phyloP scores from a whole-genome alignment of 2,888 invertebrate genomes.

The Hetaerina titia region DNA sequence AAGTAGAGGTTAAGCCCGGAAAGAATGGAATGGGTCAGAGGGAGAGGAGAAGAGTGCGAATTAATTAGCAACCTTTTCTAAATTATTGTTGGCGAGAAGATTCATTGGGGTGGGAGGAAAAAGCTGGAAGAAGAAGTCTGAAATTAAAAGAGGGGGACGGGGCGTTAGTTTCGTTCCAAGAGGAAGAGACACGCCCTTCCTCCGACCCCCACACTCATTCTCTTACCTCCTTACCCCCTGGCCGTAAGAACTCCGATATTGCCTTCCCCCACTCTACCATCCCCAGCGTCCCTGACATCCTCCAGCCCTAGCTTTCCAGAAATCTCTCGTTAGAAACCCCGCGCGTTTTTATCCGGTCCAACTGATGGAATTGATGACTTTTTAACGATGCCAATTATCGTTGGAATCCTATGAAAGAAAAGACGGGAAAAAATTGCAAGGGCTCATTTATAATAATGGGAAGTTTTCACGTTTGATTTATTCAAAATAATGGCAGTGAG shows the following conservation, averaged over 20 bases:
- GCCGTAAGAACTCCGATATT: not conserved
- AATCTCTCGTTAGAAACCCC: conserved; percentile 6
- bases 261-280: not conserved
- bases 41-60: conserved; percentile 37
- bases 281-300: not conserved
- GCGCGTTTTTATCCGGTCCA: not conserved
- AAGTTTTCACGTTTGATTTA: conserved; percentile 25
- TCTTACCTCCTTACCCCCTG: not conserved
- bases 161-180: conserved; percentile 36
- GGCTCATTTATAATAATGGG: conserved; percentile 48
- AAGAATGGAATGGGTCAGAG: not conserved
- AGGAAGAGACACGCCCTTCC: conserved; percentile 3
- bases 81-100: conserved; percentile 64
- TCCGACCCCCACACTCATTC: not conserved
- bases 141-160: conserved; percentile 52
- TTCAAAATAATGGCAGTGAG: conserved; percentile 11
- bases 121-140: conserved; percentile 60
- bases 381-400: conserved; percentile 65
- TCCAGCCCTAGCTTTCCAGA: not conserved
- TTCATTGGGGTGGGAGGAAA: conserved; percentile 56
- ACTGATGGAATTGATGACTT: conserved; percentile 66
- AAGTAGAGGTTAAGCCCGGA: not conserved
- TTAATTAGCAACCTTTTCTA: conserved; percentile 66
- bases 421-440: not conserved
- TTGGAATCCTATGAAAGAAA: not conserved